Evolutionary conservation across 2,113 vertebrate species (phyloP).

Genomic region (Ammodytes dubius): DNA sequence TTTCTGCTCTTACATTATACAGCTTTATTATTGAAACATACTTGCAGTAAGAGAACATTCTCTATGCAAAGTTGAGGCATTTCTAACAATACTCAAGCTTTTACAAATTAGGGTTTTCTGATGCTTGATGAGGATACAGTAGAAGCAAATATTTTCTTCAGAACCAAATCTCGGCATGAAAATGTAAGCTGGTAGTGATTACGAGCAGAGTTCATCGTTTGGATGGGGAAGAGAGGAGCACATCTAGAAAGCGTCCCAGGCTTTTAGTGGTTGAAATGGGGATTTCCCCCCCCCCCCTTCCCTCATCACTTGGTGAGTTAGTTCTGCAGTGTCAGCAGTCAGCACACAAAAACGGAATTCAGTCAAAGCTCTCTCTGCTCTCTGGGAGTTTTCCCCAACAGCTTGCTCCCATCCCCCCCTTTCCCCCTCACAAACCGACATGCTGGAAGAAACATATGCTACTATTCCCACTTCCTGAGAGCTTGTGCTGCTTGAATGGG

Average conservation of each 20-base stretch:
- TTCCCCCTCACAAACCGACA: constrained; percentile 78
- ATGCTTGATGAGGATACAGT: neutral
- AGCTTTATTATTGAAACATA: constrained; percentile 4
- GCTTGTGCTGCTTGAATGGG: constrained; percentile 81
- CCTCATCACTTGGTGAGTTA: constrained; percentile 80
- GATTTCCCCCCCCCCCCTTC: constrained; percentile 65
- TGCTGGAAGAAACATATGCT: constrained; percentile 87
- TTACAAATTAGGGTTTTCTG: neutral
- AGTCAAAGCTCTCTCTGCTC: constrained; percentile 80
- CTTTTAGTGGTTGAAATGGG: constrained; percentile 81
- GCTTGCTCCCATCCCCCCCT: constrained; percentile 79
- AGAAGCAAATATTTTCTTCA: constrained; percentile 20
- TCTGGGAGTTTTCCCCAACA: constrained; percentile 74
- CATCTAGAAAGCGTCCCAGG: constrained; percentile 75
- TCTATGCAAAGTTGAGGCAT: neutral
- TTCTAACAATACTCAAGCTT: neutral
- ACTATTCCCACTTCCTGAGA: constrained; percentile 84
- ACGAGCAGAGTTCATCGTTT: constrained; percentile 81
- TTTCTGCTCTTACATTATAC: neutral
- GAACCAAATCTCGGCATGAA: constrained; percentile 54
- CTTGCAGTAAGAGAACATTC: neutral
- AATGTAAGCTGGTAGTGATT: constrained; percentile 81
- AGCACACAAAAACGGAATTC: constrained; percentile 86
- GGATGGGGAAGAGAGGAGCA: constrained; percentile 64
- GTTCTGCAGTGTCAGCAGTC: constrained; percentile 87